Base-by-base conservation (phyloP, 1,140 invertebrate species). In the Capitella teleta region DNA sequence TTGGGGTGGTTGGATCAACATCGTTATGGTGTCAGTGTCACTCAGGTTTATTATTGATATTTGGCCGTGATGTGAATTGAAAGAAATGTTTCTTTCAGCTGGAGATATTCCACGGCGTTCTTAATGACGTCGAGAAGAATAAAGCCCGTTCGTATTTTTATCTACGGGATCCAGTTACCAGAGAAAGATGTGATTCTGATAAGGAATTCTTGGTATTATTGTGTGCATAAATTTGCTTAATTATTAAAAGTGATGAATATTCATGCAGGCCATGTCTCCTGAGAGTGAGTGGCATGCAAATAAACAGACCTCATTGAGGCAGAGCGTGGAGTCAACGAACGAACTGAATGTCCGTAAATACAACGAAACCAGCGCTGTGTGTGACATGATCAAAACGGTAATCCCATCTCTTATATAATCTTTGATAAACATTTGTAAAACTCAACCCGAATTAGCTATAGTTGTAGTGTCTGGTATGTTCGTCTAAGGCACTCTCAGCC, bases 371-470 rank as follows among this genome's bases (percentile, higher is more conserved):
- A n/a, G 18, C 8, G 56, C 59, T 24, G 59, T 61, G 2, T 53
- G 53, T 43, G 52, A 53, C 6, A 24, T 49, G 16, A 58, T 63
- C n/a, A 63, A 58, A 52, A 52, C 61, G 54, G 61, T 62, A n/a
- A n/a, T n/a, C n/a, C n/a, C n/a, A n/a, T n/a, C n/a, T n/a, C n/a
- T n/a, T n/a, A n/a, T n/a, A n/a, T n/a, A n/a, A n/a, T n/a, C n/a
- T n/a, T n/a, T 23, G 24, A 3, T 21, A 44, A 21, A n/a, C 16
- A n/a, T n/a, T n/a, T n/a, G n/a, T n/a, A n/a, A n/a, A n/a, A n/a
- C n/a, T n/a, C n/a, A n/a, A n/a, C n/a, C n/a, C n/a, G n/a, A n/a
- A n/a, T n/a, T n/a, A n/a, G n/a, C n/a, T n/a, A n/a, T n/a, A n/a
- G n/a, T n/a, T n/a, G n/a, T n/a, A n/a, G n/a, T n/a, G n/a, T n/a